Evolutionary conservation across 2,797 vertebrate species (phyloP).

Genomic region (Geotrypetes seraphini): DNA sequence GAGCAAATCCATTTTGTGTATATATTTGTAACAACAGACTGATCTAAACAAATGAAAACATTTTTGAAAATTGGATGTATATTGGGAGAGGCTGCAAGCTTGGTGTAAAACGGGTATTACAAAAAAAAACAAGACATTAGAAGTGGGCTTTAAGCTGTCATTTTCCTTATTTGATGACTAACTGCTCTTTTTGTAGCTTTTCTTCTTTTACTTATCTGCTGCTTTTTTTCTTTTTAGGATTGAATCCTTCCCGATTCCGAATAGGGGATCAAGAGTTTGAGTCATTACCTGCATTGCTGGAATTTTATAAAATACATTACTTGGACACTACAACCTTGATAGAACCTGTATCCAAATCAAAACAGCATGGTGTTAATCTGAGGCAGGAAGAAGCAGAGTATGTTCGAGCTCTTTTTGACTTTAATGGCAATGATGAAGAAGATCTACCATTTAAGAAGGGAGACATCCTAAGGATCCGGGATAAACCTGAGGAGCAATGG

Average conservation of each 20-base stretch:
- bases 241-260: conserved; percentile 74
- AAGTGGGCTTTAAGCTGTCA: no score
- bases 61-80: no score
- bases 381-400: conserved; percentile 80
- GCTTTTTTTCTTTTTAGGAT: conserved; percentile 53
- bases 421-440: conserved; percentile 94
- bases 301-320: conserved; percentile 99
- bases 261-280: conserved; percentile 97
- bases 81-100: no score
- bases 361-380: conserved; percentile 69
- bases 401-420: conserved; percentile 94
- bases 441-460: conserved; percentile 96
- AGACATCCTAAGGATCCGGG: conserved; percentile 83
- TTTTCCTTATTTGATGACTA: no score
- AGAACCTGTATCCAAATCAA: conserved; percentile 86
- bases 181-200: no score
- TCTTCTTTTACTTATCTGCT: background rate
- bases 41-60: no score
- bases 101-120: no score
- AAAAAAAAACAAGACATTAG: no score
- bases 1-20: no score
- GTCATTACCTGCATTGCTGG: conserved; percentile 85
- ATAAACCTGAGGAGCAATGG: conserved; percentile 98
- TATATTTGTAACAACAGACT: no score
- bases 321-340: conserved; percentile 98